These are phyloP conservation scores for Cladopsammia gracilis DNA, from an alignment of 64 coral and sea anemone species.

Conservation along the genomic window DNA sequence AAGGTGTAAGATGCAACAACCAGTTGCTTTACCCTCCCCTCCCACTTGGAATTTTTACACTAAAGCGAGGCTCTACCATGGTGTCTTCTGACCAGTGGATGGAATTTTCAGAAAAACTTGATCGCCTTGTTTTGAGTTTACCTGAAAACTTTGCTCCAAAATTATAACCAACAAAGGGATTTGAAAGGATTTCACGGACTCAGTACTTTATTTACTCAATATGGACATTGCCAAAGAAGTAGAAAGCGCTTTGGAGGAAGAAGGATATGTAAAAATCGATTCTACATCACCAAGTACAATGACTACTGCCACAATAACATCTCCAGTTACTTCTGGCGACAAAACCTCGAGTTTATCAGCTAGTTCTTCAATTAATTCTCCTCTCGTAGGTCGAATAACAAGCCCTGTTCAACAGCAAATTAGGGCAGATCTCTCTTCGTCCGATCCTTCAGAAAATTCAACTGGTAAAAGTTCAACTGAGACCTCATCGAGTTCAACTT, in stretches of 20 bases:
- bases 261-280: conserved; percentile 77
- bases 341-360: conserved; percentile 33
- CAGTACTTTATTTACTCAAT: conserved; percentile 9
- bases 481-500: conserved; percentile 18
- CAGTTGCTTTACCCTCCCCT: background rate
- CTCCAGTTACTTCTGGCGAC: conserved; percentile 1
- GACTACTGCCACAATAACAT: conserved; percentile 15
- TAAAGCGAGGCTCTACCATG: conserved; percentile 24
- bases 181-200: background rate
- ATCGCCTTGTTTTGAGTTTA: no score
- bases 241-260: conserved; percentile 92
- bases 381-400: background rate
- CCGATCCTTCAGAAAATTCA: background rate
- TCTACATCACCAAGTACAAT: conserved; percentile 43
- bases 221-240: conserved; percentile 93
- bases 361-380: background rate
- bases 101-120: background rate
- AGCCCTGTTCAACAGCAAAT: conserved; percentile 63
- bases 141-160: background rate
- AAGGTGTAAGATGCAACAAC: no score
- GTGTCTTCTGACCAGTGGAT: background rate
- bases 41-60: background rate
- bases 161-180: background rate
- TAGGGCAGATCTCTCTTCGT: conserved; percentile 11
- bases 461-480: background rate